Percentiles rank a stretch among this genome's conserved stretches.
phyloP scores from a whole-genome alignment of 2,113 vertebrate species.

The Gasterosteus aculeatus region DNA sequence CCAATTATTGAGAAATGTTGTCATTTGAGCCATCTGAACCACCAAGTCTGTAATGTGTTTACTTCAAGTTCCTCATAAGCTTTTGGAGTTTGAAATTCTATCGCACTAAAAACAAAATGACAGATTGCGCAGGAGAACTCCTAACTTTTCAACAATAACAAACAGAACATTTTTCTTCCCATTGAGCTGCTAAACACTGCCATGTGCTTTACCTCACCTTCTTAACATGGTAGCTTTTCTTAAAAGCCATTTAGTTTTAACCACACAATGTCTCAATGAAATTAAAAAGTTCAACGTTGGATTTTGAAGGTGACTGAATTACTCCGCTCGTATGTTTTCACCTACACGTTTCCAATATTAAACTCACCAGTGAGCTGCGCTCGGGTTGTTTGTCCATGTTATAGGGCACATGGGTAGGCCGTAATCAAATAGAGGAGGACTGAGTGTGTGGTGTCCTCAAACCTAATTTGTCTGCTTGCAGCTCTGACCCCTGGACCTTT shows the following conservation, averaged over 20 bases:
- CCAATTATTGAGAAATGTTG: conserved; percentile 69
- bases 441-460: conserved; percentile 70
- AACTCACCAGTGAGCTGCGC: conserved; percentile 18
- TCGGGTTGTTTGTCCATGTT: conserved; percentile 47
- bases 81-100: conserved; percentile 58
- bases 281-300: conserved; percentile 24
- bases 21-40: conserved; percentile 67
- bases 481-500: conserved; percentile 72
- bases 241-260: conserved; percentile 35
- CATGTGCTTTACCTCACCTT: conserved; percentile 26
- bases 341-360: conserved; percentile 40
- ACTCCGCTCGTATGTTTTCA: conserved; percentile 20
- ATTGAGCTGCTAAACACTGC: conserved; percentile 21
- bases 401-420: conserved; percentile 52
- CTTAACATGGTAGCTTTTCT: conserved; percentile 14
- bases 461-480: conserved; percentile 78
- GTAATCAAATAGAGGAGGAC: conserved; percentile 75
- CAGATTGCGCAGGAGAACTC: conserved; percentile 49
- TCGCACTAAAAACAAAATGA: conserved; percentile 47
- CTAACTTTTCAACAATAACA: conserved; percentile 54
- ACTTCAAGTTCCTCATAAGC: conserved; percentile 56
- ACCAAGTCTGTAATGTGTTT: conserved; percentile 68
- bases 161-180: conserved; percentile 20
- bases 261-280: conserved; percentile 34
- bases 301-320: conserved; percentile 41